These are phyloP conservation scores for Drosophila sechellia DNA, from an alignment of 1,140 invertebrate genomes.

Conservation along the genomic window DNA sequence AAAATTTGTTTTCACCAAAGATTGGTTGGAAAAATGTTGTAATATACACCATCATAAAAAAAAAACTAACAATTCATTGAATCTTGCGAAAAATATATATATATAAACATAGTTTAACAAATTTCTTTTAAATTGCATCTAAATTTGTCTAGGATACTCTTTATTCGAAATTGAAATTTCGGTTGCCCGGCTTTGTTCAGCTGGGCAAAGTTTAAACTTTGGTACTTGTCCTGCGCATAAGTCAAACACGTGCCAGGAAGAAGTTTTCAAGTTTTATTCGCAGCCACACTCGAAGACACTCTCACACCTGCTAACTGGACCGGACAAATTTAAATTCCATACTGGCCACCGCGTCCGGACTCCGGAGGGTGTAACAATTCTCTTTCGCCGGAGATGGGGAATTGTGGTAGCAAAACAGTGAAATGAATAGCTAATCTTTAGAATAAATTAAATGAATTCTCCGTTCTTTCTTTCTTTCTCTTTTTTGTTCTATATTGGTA, in stretches of 20 bases:
- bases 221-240: conserved; percentile 66
- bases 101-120: no score
- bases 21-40: no score
- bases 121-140: no score
- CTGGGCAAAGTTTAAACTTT: conserved; percentile 72
- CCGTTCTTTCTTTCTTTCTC: conserved; percentile 32
- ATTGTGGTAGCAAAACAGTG: conserved; percentile 28
- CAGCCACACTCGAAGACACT: conserved; percentile 22
- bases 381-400: conserved; percentile 22
- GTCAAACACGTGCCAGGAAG: conserved; percentile 73
- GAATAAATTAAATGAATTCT: conserved; percentile 81
- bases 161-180: background rate
- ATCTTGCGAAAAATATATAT: no score
- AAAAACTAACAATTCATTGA: no score
- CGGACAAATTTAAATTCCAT: conserved; percentile 64
- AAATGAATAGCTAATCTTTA: conserved; percentile 82
- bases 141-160: conserved; percentile 10
- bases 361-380: conserved; percentile 70
- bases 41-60: no score
- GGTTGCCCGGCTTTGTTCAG: conserved; percentile 23
- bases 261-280: conserved; percentile 56
- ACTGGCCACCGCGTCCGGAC: conserved; percentile 49
- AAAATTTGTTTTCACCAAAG: no score
- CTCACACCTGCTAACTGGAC: conserved; percentile 63
- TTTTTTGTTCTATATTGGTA: conserved; percentile 28